A percentile compares a stretch with the other conserved stretches of the same genome.
Conservation (phyloP, 2,888 invertebrate genomes). For the Drosophila setosimentum region DNA sequence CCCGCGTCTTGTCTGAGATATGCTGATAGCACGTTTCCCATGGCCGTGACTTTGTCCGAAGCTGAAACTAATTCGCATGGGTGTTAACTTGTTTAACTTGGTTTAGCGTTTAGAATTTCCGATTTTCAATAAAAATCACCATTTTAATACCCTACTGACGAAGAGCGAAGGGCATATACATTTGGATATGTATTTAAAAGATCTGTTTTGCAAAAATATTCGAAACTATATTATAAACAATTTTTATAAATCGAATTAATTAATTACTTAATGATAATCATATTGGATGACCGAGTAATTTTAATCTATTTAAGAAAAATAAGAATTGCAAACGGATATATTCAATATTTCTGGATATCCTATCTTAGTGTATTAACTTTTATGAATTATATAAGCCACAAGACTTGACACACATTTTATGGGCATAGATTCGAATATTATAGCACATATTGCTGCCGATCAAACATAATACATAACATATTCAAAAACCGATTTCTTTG, state of each 20-base stretch:
- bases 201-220: background rate
- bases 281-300: too few relatives aligned
- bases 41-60: conserved; percentile 56
- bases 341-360: background rate
- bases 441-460: background rate
- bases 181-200: background rate
- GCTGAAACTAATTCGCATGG: conserved; percentile 44
- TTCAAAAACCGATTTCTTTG: background rate
- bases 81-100: conserved; percentile 59
- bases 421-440: background rate
- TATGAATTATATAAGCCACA: background rate
- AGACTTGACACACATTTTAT: background rate
- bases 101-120: conserved; percentile 50
- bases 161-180: background rate
- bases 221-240: background rate
- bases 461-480: background rate
- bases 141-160: conserved; percentile 10
- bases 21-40: conserved; percentile 44
- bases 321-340: background rate
- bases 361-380: background rate
- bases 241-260: background rate
- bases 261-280: too few relatives aligned
- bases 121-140: conserved; percentile 34
- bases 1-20: conserved; percentile 3
- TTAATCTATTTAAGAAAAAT: too few relatives aligned